Conservation (phyloP, 2,113 vertebrate genomes). For the Urocolius indicus region DNA sequence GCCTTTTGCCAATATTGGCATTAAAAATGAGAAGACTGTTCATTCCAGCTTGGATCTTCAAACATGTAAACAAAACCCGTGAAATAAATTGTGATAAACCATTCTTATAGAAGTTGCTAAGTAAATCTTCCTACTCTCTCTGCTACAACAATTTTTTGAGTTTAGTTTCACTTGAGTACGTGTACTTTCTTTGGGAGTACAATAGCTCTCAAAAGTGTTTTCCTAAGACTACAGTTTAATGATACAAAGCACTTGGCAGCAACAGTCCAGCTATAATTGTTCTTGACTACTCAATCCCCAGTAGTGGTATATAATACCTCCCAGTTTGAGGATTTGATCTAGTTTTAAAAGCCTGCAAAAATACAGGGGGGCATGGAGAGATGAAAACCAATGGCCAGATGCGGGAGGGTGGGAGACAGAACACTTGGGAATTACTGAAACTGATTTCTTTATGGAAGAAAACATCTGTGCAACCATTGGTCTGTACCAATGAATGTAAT, state of each 20-base stretch:
- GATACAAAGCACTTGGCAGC: constrained; percentile 61
- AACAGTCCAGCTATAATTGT: constrained; percentile 25
- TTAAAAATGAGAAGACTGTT: not conserved
- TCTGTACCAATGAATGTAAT: not conserved
- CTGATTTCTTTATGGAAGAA: not conserved
- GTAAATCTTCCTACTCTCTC: not conserved
- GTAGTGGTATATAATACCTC: constrained; percentile 19
- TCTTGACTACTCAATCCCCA: not conserved
- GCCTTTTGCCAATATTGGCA: not conserved
- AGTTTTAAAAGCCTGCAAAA: constrained; percentile 58
- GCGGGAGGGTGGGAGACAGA: not conserved
- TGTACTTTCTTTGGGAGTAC: not conserved
- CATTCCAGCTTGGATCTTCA: not conserved
- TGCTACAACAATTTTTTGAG: not conserved
- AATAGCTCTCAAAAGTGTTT: constrained; percentile 56
- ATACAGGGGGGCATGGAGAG: not conserved
- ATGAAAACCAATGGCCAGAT: constrained; percentile 37
- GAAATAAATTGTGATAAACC: not conserved
- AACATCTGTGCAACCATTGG: not conserved
- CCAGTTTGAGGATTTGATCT: constrained; percentile 45
- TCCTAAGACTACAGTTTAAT: constrained; percentile 49
- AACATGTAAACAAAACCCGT: not conserved
- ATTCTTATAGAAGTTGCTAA: not conserved
- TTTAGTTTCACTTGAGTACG: constrained; percentile 16
- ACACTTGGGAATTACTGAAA: not conserved